Base-by-base conservation (phyloP, 2,113 vertebrate genomes). In the Elgaria multicarinata region DNA sequence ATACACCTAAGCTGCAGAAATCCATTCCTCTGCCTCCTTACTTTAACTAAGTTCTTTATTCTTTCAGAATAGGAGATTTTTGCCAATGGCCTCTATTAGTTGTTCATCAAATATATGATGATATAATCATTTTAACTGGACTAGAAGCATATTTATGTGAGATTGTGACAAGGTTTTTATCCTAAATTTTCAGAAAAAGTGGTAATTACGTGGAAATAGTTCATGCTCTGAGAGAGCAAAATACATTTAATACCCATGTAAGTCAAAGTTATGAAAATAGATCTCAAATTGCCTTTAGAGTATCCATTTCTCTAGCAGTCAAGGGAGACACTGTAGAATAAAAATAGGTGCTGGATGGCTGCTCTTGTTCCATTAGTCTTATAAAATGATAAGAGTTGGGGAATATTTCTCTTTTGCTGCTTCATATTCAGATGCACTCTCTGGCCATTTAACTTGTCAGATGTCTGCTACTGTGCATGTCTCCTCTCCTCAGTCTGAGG, bases 231-330 rank as follows among this genome's bases (percentile, higher is more conserved):
- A 92, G 87, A 91, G 89, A 94, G 90, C 87, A 85, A 95, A 93
- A 93, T 94, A 91, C 46, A 91, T 80, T 94, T 96, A 96, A 91
- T 88, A 90, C 88, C 92, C 72, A 77, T 44, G 85, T 81, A 93
- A 92, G 75, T 93, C 92, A 87, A 95, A 93, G 88, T 84, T 87
- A 92, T 92, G 89, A 89, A 95, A 96, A 94, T 93, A 92, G 89
- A 92, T 94, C 89, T 95, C 92, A 91, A 72, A 94, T 94, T 95
- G 83, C 86, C 79, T 94, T 95, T 86, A 81, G 71, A 87, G 87
- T 86, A 93, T 95, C 64, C 83, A 79, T 95, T 93, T 94, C 85
- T 95, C 72, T 89, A 84, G 87, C 81, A 94, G 87, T 89, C 91
- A 93, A 76, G 88, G 87, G 89, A 94, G 84, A 91, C 93, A 91